phyloP scores from a whole-genome alignment of 2,888 invertebrate genomes.

The Drosophila fulvimacula region DNA sequence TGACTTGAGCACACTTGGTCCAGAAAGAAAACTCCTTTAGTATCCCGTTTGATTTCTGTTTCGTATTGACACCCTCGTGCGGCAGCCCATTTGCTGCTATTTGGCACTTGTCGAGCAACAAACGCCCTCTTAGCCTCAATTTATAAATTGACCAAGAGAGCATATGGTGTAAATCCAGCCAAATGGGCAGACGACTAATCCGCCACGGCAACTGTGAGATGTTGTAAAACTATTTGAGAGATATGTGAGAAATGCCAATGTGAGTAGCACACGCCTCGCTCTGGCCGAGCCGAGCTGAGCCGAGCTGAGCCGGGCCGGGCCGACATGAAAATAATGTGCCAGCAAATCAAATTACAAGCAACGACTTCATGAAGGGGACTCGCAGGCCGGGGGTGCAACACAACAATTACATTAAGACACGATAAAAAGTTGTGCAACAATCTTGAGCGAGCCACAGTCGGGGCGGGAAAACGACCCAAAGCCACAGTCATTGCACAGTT shows the following conservation, averaged over 20 bases:
- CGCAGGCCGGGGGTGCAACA: constrained; percentile 48
- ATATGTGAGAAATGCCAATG: constrained; percentile 53
- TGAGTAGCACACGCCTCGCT: constrained; percentile 5
- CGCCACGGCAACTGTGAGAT: constrained; percentile 65
- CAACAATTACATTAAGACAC: constrained; percentile 81
- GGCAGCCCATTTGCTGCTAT: constrained; percentile 23
- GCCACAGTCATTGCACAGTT: constrained; percentile 76
- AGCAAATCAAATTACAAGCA: constrained; percentile 77
- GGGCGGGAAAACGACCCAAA: constrained; percentile 22
- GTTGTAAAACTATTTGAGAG: constrained; percentile 73
- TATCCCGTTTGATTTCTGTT: constrained; percentile 18
- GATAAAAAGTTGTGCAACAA: constrained; percentile 79
- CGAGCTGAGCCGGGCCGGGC: constrained; percentile 20
- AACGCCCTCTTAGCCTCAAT: constrained; percentile 65
- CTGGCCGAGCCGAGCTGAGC: not conserved
- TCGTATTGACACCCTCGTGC: constrained; percentile 37
- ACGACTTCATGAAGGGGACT: constrained; percentile 39
- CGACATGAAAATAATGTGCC: constrained; percentile 76
- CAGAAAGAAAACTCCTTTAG: constrained; percentile 31
- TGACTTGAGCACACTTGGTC: constrained; percentile 19
- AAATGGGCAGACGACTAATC: constrained; percentile 68
- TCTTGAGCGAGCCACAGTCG: constrained; percentile 43
- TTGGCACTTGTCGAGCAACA: constrained; percentile 35
- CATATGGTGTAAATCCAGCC: constrained; percentile 76
- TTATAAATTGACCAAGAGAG: constrained; percentile 70